phyloP scores from a whole-genome alignment of 2,888 invertebrate genomes.

The Actias luna region DNA sequence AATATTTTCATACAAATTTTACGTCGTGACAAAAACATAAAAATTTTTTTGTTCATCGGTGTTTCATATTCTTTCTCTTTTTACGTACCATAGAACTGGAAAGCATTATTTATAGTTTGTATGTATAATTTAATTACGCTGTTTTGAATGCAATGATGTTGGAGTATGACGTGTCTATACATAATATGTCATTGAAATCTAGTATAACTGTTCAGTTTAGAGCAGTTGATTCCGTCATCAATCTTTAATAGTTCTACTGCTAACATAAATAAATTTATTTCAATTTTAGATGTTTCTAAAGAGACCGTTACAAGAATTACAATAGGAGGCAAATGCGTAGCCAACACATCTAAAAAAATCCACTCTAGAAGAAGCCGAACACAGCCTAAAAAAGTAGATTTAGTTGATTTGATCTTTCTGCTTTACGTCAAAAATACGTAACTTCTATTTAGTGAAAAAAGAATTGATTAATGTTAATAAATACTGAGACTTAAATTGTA shows the following conservation, averaged over 20 bases:
- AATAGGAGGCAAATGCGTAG: background rate
- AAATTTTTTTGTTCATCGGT: too few relatives aligned
- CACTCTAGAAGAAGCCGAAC: background rate
- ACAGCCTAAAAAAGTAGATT: background rate
- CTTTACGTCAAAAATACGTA: slow-evolving; percentile 9
- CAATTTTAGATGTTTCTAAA: background rate
- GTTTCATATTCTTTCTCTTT: too few relatives aligned
- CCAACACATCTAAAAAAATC: background rate
- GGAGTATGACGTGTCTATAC: too few relatives aligned
- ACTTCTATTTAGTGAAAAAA: slow-evolving; percentile 19
- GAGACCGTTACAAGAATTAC: slow-evolving; percentile 1
- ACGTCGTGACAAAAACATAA: too few relatives aligned
- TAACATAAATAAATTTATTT: background rate
- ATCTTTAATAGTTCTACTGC: too few relatives aligned
- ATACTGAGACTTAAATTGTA: slow-evolving; percentile 20
- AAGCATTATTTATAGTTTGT: too few relatives aligned
- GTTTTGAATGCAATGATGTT: too few relatives aligned
- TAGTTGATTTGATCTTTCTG: slow-evolving; percentile 23
- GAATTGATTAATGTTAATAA: slow-evolving; percentile 23
- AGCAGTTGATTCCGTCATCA: too few relatives aligned
- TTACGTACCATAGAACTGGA: too few relatives aligned
- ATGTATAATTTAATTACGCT: too few relatives aligned
- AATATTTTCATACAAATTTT: slow-evolving; percentile 12
- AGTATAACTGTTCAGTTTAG: too few relatives aligned
- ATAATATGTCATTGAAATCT: too few relatives aligned